Conservation (phyloP, 2,797 vertebrate genomes). For the Eutrigla gurnardus region DNA sequence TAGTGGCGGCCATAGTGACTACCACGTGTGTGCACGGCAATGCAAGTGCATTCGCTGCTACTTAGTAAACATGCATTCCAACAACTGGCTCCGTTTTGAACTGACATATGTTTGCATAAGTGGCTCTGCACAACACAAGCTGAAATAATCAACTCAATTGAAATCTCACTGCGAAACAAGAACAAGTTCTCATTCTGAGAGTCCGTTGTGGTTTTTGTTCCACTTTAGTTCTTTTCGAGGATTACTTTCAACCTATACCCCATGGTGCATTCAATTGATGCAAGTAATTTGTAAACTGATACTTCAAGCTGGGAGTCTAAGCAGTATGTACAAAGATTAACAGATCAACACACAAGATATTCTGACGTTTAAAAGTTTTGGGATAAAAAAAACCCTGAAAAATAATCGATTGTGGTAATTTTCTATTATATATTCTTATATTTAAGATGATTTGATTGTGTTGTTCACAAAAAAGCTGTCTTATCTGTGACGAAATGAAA, state of each 20-base stretch:
- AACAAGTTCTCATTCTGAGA: constrained; percentile 17
- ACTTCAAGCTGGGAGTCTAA: not conserved
- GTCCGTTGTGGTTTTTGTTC: constrained; percentile 20
- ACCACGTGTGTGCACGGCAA: no score
- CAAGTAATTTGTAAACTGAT: not conserved
- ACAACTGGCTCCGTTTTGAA: not conserved
- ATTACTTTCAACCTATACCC: not conserved
- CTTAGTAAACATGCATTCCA: not conserved
- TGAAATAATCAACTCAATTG: not conserved
- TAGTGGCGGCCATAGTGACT: no score
- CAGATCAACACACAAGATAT: not conserved
- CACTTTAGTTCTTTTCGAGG: constrained; percentile 7
- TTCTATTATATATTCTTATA: no score
- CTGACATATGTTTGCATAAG: not conserved
- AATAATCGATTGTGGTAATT: no score
- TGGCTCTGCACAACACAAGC: no score
- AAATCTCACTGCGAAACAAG: constrained; percentile 27
- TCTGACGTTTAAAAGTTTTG: not conserved
- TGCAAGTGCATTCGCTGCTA: no score
- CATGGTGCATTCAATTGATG: not conserved
- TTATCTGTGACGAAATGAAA: no score
- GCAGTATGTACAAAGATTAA: not conserved
- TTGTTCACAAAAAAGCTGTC: no score
- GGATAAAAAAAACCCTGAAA: no score
- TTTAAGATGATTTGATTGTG: no score